Conservation (phyloP, 2,888 invertebrate species). For the Baronia brevicornis region DNA sequence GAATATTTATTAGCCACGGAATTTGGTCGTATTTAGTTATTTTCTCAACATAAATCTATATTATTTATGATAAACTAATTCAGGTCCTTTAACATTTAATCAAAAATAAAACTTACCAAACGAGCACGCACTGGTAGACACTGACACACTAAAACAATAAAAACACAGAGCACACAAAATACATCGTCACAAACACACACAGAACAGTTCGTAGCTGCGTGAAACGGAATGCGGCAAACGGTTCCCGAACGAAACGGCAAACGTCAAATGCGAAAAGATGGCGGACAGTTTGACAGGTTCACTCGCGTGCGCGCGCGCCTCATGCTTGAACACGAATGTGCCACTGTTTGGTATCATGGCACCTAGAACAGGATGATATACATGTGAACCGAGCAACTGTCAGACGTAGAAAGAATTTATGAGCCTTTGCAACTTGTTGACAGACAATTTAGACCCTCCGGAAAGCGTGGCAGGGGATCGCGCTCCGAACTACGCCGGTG, state of each 20-base stretch:
- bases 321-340: slow-evolving; percentile 56
- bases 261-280: slow-evolving; percentile 39
- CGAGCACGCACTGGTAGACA: slow-evolving; percentile 34
- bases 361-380: slow-evolving; percentile 41
- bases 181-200: slow-evolving; percentile 26
- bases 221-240: slow-evolving; percentile 7
- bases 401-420: slow-evolving; percentile 71
- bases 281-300: slow-evolving; percentile 27
- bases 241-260: slow-evolving; percentile 25
- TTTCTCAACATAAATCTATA: too few species aligned
- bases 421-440: slow-evolving; percentile 31
- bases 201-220: slow-evolving; percentile 10
- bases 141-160: slow-evolving; percentile 24
- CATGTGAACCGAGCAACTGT: slow-evolving; percentile 61
- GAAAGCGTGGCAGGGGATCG: slow-evolving; percentile 40
- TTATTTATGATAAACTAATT: too few species aligned
- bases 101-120: slow-evolving; percentile 28
- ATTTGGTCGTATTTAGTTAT: too few species aligned
- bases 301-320: slow-evolving; percentile 44
- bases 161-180: slow-evolving; percentile 26
- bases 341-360: slow-evolving; percentile 30
- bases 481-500: slow-evolving; percentile 29
- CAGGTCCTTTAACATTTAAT: too few species aligned
- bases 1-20: too few species aligned
- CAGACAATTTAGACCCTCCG: slow-evolving; percentile 47